phyloP scores from a whole-genome alignment of 2,888 invertebrate genomes.

The Oscheius sp. region DNA sequence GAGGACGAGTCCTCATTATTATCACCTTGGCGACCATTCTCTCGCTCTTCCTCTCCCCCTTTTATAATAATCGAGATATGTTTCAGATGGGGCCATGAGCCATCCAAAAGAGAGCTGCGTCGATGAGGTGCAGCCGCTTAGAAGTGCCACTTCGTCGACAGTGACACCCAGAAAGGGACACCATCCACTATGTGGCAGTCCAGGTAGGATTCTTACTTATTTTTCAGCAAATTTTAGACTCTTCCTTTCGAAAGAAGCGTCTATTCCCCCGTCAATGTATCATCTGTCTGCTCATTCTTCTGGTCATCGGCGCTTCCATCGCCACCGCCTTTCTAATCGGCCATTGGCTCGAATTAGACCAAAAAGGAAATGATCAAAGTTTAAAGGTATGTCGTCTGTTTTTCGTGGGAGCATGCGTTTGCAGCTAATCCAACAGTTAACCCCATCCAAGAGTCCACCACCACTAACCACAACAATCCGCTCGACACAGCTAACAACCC shows the following conservation, averaged over 20 bases:
- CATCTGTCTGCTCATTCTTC: conserved; percentile 60
- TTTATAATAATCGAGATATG: neutral
- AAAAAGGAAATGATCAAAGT: conserved; percentile 11
- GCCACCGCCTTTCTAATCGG: conserved; percentile 65
- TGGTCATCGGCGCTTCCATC: conserved; percentile 63
- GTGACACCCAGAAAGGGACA: neutral
- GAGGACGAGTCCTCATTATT: conserved; percentile 17
- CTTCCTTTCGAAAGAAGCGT: conserved; percentile 76
- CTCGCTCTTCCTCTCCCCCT: conserved; percentile 8
- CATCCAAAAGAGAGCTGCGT: conserved; percentile 27
- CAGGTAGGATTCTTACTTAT: neutral
- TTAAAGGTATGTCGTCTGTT: conserved; percentile 1
- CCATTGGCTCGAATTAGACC: conserved; percentile 62
- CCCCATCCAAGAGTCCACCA: conserved; percentile 8
- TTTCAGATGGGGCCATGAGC: conserved; percentile 25
- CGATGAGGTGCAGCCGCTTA: conserved; percentile 36
- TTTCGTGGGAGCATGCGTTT: no score
- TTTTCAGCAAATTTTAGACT: neutral
- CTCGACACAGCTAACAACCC: conserved; percentile 15
- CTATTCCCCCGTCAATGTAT: conserved; percentile 75
- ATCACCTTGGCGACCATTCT: conserved; percentile 24
- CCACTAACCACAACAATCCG: no score
- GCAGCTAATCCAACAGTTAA: conserved; percentile 23
- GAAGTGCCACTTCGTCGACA: neutral
- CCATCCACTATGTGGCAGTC: conserved; percentile 25